Percentiles rank a stretch among this genome's conserved stretches.
These are phyloP conservation scores for Theocolax elegans DNA, from an alignment of 1,140 invertebrate genomes.

Conservation along the genomic window DNA sequence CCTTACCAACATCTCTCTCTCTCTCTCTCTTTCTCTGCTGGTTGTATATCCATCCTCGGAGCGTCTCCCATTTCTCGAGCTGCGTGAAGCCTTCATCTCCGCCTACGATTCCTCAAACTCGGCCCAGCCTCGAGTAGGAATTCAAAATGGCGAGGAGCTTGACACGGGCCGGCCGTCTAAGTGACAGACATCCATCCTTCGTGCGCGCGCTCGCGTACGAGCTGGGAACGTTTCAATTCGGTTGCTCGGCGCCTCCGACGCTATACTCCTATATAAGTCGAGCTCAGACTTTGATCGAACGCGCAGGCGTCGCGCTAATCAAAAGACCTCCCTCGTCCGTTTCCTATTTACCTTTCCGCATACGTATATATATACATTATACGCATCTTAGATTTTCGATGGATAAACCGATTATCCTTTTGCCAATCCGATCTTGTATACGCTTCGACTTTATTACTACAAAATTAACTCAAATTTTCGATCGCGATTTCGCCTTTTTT, in stretches of 20 bases:
- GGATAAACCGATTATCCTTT: too few species aligned
- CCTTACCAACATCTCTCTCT: conserved; percentile 28
- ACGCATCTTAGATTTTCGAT: too few species aligned
- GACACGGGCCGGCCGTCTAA: conserved; percentile 46
- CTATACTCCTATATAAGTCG: too few species aligned
- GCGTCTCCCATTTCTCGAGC: conserved; percentile 54
- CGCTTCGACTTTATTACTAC: too few species aligned
- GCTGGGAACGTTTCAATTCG: conserved; percentile 60
- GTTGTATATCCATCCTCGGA: neutral
- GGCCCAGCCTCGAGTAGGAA: conserved; percentile 54
- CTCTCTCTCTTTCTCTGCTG: neutral
- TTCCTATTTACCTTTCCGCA: too few species aligned
- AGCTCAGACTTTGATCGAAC: too few species aligned
- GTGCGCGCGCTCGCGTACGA: neutral
- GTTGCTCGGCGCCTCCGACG: conserved; percentile 17
- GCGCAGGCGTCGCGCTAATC: too few species aligned
- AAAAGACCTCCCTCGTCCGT: too few species aligned
- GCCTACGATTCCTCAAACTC: conserved; percentile 67
- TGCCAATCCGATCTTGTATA: too few species aligned
- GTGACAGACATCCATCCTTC: conserved; percentile 61
- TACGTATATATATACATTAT: too few species aligned
- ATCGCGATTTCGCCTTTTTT: too few species aligned
- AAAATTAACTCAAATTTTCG: too few species aligned
- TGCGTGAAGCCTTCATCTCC: conserved; percentile 63
- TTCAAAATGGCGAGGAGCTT: conserved; percentile 64